Base-by-base conservation (phyloP, 2,888 invertebrate species). In the Drosophila villosipedis region DNA sequence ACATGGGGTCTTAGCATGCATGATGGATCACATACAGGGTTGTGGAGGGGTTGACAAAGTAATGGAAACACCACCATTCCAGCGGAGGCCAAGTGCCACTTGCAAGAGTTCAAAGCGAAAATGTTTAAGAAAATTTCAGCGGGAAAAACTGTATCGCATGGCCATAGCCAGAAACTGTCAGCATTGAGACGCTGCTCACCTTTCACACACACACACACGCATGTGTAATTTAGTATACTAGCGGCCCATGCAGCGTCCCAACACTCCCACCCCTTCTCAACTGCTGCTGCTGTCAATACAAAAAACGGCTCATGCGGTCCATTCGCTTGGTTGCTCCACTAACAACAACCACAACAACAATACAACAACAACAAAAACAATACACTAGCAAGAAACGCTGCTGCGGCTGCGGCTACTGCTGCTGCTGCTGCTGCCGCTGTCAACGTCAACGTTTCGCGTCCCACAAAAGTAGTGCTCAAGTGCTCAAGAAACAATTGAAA, bases 401-500 rank as follows among this genome's bases (percentile, higher is more conserved):
- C 61, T 31, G 55, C 74, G 22, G 68, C 28, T 39, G 37, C 74
- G 22, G 68, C 28, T 39, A 31, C 30, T 31, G 35, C 30, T 9
- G 59, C 30, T 4, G 59, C 58, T 31, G 39, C 67, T 31, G 61
- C 19, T 39, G 43, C 30, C 37, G 37, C 41, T 33, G 63, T n/a
- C 66, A 50, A n/a, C 39, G 62, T 53, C 59, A 55, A 19, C 64
- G 73, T 57, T 73, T 54, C 59, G 80, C 66, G 52, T 66, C 52
- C 39, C 73, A 57, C 64, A 69, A 78, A 78, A 82, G 79, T 72
- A 82, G 47, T 47, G 25, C 47, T 47, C 76, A 80, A 76, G 88
- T 75, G 68, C 73, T 84, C 68, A 65, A 75, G 74, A 61, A 68
- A 77, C 89, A 84, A 89, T 84, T 88, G 76, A 76, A 83, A 84